Percentiles rank a stretch among this genome's conserved stretches.
phyloP scores from a whole-genome alignment of 2,888 invertebrate species.

The Stenchaetothrips biformis region DNA sequence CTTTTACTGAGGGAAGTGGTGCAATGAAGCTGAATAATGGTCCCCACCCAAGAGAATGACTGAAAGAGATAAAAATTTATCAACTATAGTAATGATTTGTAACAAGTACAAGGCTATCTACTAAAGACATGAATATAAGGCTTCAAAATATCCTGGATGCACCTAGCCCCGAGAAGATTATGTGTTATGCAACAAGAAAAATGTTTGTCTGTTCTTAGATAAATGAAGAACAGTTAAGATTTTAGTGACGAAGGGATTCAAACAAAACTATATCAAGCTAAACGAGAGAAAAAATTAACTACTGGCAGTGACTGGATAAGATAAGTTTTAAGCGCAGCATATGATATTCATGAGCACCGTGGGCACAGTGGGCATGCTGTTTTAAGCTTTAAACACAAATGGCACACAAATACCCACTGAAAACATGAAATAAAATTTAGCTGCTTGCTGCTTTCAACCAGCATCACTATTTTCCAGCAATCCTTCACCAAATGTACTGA shows the following conservation, averaged over 20 bases:
- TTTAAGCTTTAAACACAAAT: not conserved
- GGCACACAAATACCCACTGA: not conserved
- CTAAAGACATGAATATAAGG: not conserved
- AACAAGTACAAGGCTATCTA: not conserved
- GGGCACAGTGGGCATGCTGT: not conserved
- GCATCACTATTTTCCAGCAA: not conserved
- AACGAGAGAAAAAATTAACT: not conserved
- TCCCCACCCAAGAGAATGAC: not conserved
- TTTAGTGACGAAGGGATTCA: not conserved
- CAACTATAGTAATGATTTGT: not conserved
- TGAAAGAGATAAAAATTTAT: not conserved
- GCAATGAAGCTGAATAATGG: slow-evolving; percentile 8
- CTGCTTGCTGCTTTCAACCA: not conserved
- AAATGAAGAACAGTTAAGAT: not conserved
- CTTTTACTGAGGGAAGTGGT: not conserved
- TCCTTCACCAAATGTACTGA: not conserved
- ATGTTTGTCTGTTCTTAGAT: too few relatives aligned
- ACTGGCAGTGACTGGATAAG: not conserved
- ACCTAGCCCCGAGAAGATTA: not conserved
- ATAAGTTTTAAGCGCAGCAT: not conserved
- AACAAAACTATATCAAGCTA: not conserved
- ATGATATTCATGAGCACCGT: too few relatives aligned
- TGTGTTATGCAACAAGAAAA: not conserved
- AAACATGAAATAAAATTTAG: not conserved
- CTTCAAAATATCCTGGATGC: not conserved